Conservation (phyloP, 2,888 invertebrate species). For the Agrochola lychnidis region DNA sequence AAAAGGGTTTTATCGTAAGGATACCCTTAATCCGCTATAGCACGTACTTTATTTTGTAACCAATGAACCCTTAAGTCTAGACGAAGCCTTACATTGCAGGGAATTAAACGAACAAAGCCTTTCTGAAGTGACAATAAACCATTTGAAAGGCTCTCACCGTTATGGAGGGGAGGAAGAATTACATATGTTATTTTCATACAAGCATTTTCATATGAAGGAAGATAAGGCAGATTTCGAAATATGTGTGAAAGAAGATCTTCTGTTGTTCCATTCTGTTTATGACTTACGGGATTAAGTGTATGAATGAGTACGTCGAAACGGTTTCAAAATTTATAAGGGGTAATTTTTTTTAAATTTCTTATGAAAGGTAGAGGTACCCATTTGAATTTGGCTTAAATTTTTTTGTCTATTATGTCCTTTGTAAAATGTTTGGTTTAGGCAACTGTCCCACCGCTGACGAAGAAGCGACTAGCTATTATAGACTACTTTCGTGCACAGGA, state of each 20-base stretch:
- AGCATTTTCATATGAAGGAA: slow-evolving; percentile 6
- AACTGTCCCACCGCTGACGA: too few species aligned
- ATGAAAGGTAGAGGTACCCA: background rate
- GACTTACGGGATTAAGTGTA: slow-evolving; percentile 10
- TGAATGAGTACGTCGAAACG: slow-evolving; percentile 22
- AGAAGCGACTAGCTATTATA: too few species aligned
- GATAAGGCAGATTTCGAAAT: slow-evolving; percentile 1
- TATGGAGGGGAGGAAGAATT: slow-evolving; percentile 42
- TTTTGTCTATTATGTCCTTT: too few species aligned
- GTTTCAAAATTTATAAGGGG: slow-evolving; percentile 15
- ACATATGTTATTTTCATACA: slow-evolving; percentile 44
- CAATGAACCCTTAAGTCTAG: slow-evolving; percentile 78
- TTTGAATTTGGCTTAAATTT: background rate
- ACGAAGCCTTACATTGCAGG: slow-evolving; percentile 80
- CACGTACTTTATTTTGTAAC: slow-evolving; percentile 65
- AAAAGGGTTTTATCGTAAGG: slow-evolving; percentile 48
- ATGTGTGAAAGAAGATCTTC: background rate
- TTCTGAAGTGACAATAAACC: slow-evolving; percentile 71
- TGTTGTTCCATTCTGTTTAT: slow-evolving; percentile 32
- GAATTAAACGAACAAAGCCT: slow-evolving; percentile 76
- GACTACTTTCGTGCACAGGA: background rate
- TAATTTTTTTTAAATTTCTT: background rate
- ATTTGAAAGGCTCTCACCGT: slow-evolving; percentile 52
- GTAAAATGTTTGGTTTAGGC: background rate
- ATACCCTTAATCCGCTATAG: slow-evolving; percentile 58